Evolutionary conservation across 2,113 vertebrate genomes (phyloP).

Genomic region (Hemiscyllium ocellatum): DNA sequence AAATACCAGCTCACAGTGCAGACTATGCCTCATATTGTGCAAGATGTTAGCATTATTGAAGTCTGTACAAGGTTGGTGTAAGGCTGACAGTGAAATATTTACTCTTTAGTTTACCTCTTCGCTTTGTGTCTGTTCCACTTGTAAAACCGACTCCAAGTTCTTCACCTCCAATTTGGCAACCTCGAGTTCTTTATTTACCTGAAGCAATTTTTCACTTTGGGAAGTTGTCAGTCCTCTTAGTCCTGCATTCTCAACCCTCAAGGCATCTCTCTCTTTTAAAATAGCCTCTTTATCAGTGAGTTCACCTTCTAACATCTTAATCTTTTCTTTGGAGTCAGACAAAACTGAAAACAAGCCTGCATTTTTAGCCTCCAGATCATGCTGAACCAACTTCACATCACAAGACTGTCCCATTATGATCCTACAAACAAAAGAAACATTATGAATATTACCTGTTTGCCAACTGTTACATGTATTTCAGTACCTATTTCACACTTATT

Average conservation of each 20-base stretch:
- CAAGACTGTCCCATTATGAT: slow-evolving; percentile 62
- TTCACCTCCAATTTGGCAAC: slow-evolving; percentile 63
- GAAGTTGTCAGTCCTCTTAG: slow-evolving; percentile 55
- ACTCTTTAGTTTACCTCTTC: slow-evolving; percentile 45
- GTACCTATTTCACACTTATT: background rate
- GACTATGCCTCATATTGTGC: background rate
- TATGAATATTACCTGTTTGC: background rate
- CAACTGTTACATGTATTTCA: background rate
- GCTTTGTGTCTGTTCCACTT: slow-evolving; percentile 53
- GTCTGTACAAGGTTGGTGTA: background rate
- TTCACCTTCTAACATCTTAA: slow-evolving; percentile 61
- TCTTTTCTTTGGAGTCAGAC: slow-evolving; percentile 55
- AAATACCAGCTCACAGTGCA: background rate
- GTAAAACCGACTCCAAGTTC: slow-evolving; percentile 67
- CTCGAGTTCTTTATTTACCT: slow-evolving; percentile 65
- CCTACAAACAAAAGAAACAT: slow-evolving; percentile 49
- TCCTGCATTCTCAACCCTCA: slow-evolving; percentile 66
- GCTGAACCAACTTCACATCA: slow-evolving; percentile 53
- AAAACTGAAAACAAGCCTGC: slow-evolving; percentile 58
- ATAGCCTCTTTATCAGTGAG: slow-evolving; percentile 56
- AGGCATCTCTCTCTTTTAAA: slow-evolving; percentile 53
- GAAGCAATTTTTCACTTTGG: slow-evolving; percentile 61
- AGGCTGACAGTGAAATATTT: background rate
- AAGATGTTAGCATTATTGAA: background rate
- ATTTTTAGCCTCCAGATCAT: slow-evolving; percentile 53